Percentiles rank a stretch among this genome's conserved stretches.
Conservation (phyloP, 2,888 invertebrate species). For the Exocentrus adspersus region DNA sequence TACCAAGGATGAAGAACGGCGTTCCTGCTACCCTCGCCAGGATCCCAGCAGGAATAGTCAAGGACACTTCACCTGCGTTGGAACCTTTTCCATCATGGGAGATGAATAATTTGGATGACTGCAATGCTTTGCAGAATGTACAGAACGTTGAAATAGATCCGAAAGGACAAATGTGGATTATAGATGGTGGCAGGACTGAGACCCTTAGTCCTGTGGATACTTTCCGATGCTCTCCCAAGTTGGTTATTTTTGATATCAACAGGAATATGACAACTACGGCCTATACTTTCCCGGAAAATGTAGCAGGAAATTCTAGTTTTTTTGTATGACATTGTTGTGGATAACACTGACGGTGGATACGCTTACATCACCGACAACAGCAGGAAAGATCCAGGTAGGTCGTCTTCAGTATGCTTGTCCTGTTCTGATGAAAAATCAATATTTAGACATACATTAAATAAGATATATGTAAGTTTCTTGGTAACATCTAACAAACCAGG, state of each 20-base stretch:
- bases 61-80: conserved; percentile 68
- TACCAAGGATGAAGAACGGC: conserved; percentile 76
- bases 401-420: too few species aligned
- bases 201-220: conserved; percentile 67
- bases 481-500: not conserved
- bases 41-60: conserved; percentile 65
- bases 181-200: conserved; percentile 75
- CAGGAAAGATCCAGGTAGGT: conserved; percentile 73
- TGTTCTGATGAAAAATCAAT: too few species aligned
- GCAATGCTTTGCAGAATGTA: conserved; percentile 76
- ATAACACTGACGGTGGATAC: conserved; percentile 72
- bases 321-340: conserved; percentile 78
- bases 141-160: conserved; percentile 78
- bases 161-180: conserved; percentile 74
- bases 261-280: conserved; percentile 66
- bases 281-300: conserved; percentile 71
- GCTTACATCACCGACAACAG: conserved; percentile 81
- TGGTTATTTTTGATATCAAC: conserved; percentile 75
- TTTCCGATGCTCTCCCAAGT: conserved; percentile 73
- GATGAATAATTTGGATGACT: conserved; percentile 74
- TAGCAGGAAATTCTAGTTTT: conserved; percentile 71
- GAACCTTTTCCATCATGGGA: conserved; percentile 79
- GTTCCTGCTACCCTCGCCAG: conserved; percentile 77
- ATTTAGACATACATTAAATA: too few species aligned
- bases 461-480: too few species aligned